Percentiles rank a stretch among this genome's conserved stretches.
Conservation (phyloP, 2,797 vertebrate species). For the Cynopterus sphinx region DNA sequence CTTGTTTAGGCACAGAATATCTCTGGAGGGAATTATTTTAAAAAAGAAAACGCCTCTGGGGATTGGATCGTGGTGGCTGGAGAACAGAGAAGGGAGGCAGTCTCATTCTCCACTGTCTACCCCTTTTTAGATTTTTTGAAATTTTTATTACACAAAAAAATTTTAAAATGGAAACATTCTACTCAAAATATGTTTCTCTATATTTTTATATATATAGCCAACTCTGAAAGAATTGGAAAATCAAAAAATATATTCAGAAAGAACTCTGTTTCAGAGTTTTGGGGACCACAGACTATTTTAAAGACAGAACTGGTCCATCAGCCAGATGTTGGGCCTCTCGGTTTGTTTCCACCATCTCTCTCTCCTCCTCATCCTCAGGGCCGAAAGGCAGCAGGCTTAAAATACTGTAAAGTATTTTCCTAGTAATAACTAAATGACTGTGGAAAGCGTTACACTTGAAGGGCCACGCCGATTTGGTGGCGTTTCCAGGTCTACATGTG, state of each 20-base stretch:
- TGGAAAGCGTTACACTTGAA: constrained; percentile 31
- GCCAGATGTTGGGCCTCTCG: background rate
- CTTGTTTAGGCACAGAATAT: background rate
- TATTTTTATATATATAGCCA: background rate
- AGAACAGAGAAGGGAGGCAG: background rate
- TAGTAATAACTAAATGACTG: constrained; percentile 36
- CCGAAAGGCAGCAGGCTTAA: background rate
- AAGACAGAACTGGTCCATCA: background rate
- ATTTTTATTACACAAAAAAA: background rate
- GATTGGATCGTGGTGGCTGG: background rate
- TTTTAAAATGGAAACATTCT: background rate
- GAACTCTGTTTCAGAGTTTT: background rate
- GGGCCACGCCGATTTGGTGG: constrained; percentile 62
- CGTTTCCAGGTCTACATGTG: constrained; percentile 59
- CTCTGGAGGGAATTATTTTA: background rate
- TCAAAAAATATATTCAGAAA: constrained; percentile 17
- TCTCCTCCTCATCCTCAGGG: background rate
- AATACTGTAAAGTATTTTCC: constrained; percentile 43
- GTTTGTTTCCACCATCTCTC: background rate
- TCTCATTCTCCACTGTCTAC: background rate
- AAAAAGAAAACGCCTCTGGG: background rate
- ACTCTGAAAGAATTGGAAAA: background rate
- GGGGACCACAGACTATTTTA: background rate
- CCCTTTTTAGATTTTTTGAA: background rate
- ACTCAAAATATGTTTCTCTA: background rate